phyloP scores from a whole-genome alignment of 2,888 invertebrate species.

The Orthosia gracilis region DNA sequence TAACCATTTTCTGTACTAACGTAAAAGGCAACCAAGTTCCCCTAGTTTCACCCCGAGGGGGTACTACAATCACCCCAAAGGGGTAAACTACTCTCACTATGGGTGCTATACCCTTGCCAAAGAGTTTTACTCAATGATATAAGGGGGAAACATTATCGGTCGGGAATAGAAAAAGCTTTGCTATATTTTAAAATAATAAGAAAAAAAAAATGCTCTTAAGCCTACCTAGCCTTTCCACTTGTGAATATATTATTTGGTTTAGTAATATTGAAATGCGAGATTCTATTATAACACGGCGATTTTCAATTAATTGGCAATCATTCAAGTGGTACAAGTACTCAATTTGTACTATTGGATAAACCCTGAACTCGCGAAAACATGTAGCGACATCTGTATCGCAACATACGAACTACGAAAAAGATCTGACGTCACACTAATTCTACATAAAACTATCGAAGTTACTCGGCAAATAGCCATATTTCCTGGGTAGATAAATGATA shows the following conservation, averaged over 20 bases:
- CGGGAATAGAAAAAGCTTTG: slow-evolving; percentile 19
- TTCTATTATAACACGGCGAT: not conserved
- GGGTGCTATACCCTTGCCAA: slow-evolving; percentile 1
- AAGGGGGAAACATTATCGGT: slow-evolving; percentile 5
- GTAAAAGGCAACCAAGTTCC: slow-evolving; percentile 48
- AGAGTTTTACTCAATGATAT: slow-evolving; percentile 44
- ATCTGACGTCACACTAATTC: too few relatives aligned
- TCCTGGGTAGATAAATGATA: too few relatives aligned
- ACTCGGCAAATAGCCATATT: too few relatives aligned
- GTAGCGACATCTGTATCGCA: too few relatives aligned
- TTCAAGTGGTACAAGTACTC: not conserved
- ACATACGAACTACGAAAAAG: too few relatives aligned
- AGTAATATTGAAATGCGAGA: not conserved
- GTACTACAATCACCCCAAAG: slow-evolving; percentile 2
- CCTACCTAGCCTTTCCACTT: slow-evolving; percentile 7
- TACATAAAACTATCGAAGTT: too few relatives aligned
- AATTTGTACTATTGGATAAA: not conserved
- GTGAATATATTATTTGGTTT: slow-evolving; percentile 25
- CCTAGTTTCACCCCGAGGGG: slow-evolving; percentile 19
- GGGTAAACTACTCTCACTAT: slow-evolving; percentile 44
- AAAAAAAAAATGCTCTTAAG: not conserved
- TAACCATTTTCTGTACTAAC: slow-evolving; percentile 32
- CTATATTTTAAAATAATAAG: slow-evolving; percentile 11
- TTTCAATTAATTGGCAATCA: not conserved
- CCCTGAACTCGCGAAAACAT: not conserved